phyloP scores from a whole-genome alignment of 2,113 vertebrate species.

The Caranx melampygus region DNA sequence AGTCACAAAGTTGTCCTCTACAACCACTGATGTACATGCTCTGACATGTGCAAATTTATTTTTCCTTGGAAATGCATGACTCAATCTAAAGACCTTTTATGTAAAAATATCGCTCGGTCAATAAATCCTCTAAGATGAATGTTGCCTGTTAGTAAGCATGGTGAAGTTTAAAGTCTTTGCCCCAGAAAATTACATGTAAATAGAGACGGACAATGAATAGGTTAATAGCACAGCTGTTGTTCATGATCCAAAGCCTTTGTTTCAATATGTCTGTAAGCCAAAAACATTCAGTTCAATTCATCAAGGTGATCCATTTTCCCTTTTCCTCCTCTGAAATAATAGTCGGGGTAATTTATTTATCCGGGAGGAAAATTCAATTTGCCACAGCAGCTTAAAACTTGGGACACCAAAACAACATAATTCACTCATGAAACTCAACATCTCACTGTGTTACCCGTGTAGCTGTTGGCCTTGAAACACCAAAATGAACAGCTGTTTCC shows the following conservation, averaged over 20 bases:
- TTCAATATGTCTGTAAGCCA: not conserved
- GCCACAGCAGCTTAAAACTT: constrained; percentile 22
- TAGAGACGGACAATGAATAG: not conserved
- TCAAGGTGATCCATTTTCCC: constrained; percentile 31
- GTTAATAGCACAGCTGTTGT: not conserved
- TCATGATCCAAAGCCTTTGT: not conserved
- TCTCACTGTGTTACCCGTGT: not conserved
- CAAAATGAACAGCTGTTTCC: constrained; percentile 1
- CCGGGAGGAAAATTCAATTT: constrained; percentile 35
- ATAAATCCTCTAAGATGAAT: not conserved
- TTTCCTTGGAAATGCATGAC: not conserved
- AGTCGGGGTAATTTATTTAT: constrained; percentile 32
- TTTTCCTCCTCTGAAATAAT: constrained; percentile 9
- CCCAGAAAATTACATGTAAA: not conserved
- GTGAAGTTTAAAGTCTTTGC: not conserved
- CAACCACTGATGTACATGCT: not conserved
- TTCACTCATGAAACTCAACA: not conserved
- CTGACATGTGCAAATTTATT: not conserved
- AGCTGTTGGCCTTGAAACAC: not conserved
- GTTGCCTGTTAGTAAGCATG: not conserved
- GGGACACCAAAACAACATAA: constrained; percentile 18
- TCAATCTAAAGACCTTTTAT: not conserved
- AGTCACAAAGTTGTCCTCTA: not conserved
- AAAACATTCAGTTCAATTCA: constrained; percentile 11
- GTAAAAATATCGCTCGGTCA: not conserved